Conservation (phyloP, 2,888 invertebrate species). For the Cecidostiba fungosa region DNA sequence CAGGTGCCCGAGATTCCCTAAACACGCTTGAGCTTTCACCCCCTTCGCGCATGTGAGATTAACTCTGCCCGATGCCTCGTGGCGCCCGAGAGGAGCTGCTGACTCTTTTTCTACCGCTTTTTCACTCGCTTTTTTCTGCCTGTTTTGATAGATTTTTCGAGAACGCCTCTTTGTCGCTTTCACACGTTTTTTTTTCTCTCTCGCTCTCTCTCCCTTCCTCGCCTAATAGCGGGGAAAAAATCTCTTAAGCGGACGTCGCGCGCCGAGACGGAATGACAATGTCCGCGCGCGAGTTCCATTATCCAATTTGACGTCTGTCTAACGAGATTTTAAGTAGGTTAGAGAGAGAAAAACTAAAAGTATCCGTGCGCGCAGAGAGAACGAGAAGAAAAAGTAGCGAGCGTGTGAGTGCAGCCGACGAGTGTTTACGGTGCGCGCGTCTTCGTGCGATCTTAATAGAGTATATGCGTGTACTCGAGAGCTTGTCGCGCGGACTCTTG, state of each 20-base stretch:
- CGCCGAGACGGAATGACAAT: too few species aligned
- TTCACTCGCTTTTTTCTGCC: neutral
- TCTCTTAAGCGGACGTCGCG: too few species aligned
- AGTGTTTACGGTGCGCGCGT: neutral
- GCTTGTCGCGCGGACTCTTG: conserved; percentile 2
- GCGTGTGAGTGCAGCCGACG: neutral
- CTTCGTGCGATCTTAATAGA: neutral
- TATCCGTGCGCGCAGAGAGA: neutral
- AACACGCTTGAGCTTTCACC: neutral
- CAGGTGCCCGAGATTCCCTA: conserved; percentile 1
- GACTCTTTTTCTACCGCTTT: neutral
- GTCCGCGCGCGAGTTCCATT: too few species aligned
- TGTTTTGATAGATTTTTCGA: neutral
- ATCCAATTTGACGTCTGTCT: too few species aligned
- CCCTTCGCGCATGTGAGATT: neutral
- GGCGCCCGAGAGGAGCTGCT: too few species aligned
- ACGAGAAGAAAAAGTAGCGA: neutral
- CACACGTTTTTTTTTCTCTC: neutral
- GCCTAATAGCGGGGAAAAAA: too few species aligned
- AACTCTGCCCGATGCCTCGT: too few species aligned
- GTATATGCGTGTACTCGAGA: neutral
- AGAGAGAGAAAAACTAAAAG: too few species aligned
- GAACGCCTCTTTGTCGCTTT: too few species aligned
- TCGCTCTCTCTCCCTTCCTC: too few species aligned
- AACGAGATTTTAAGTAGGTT: too few species aligned